These are phyloP conservation scores for Xerus rutilus DNA, from an alignment of 2,797 vertebrate species.

Conservation along the genomic window DNA sequence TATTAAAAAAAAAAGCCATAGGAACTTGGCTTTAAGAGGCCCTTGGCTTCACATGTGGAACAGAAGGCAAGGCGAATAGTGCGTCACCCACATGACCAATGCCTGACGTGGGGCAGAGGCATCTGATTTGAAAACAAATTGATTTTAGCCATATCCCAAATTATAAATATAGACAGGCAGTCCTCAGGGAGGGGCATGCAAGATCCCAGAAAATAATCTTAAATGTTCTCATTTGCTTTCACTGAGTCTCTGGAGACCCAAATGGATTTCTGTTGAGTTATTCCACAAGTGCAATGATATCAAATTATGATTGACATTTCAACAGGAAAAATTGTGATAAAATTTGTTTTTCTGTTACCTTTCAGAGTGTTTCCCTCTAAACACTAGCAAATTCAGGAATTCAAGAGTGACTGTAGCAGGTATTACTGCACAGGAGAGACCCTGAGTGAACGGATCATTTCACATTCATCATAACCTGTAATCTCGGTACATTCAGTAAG, in stretches of 20 bases:
- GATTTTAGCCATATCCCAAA: slow-evolving; percentile 58
- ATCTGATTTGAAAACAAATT: not conserved
- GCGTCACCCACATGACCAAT: not conserved
- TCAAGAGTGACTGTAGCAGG: not conserved
- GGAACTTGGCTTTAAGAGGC: slow-evolving; percentile 44
- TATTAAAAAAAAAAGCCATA: slow-evolving; percentile 61
- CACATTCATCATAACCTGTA: fast-evolving
- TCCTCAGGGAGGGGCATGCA: not conserved
- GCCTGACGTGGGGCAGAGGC: not conserved
- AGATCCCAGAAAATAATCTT: not conserved
- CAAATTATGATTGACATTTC: slow-evolving; percentile 18
- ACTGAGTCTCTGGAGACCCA: not conserved
- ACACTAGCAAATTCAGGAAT: not conserved
- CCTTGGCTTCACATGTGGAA: not conserved
- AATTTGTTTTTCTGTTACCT: not conserved
- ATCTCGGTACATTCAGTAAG: not conserved
- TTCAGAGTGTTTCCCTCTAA: not conserved
- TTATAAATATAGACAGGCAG: not conserved
- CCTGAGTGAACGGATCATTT: too few species aligned
- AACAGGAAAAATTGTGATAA: not conserved
- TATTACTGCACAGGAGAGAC: not conserved
- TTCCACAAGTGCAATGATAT: not conserved
- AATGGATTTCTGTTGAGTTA: not conserved
- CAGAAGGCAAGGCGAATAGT: slow-evolving; percentile 37
- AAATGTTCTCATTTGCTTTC: not conserved